A percentile compares a stretch with the other conserved stretches of the same genome.
phyloP scores from a whole-genome alignment of 92 coral and sea anemone genomes.

The Zoanthus sansibaricus region DNA sequence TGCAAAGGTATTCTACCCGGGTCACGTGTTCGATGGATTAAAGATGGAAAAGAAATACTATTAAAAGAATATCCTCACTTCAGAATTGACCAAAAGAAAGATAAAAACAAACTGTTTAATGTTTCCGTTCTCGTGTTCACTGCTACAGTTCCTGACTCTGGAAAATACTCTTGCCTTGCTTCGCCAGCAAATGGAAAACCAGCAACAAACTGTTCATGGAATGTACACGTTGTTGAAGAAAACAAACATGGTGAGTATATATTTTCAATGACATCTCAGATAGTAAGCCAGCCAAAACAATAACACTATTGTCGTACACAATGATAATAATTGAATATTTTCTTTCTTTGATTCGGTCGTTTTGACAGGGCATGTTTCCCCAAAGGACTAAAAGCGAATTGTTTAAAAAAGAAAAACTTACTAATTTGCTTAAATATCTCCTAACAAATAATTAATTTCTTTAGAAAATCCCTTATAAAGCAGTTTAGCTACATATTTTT shows the following conservation, averaged over 20 bases:
- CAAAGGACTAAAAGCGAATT: too few species aligned
- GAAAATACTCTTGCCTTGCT: conserved; percentile 1
- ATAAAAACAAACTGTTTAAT: neutral
- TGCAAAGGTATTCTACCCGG: neutral
- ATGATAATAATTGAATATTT: too few species aligned
- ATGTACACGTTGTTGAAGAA: neutral
- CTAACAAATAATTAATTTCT: too few species aligned
- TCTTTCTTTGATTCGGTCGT: too few species aligned
- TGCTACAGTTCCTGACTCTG: neutral
- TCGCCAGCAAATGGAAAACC: neutral
- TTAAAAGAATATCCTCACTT: neutral
- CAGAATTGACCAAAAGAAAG: neutral
- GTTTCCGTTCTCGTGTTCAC: neutral
- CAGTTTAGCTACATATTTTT: too few species aligned
- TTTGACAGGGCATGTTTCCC: too few species aligned
- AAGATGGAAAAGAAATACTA: neutral
- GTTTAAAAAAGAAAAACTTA: too few species aligned
- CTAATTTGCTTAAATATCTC: too few species aligned
- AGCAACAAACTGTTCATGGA: conserved; percentile 2
- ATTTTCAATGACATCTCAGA: neutral
- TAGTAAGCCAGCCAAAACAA: too few species aligned
- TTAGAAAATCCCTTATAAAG: too few species aligned
- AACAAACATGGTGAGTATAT: neutral
- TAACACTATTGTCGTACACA: too few species aligned
- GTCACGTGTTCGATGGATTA: neutral